These are phyloP conservation scores for Aptenodytes patagonicus DNA, from an alignment of 2,113 vertebrate genomes.

Conservation along the genomic window DNA sequence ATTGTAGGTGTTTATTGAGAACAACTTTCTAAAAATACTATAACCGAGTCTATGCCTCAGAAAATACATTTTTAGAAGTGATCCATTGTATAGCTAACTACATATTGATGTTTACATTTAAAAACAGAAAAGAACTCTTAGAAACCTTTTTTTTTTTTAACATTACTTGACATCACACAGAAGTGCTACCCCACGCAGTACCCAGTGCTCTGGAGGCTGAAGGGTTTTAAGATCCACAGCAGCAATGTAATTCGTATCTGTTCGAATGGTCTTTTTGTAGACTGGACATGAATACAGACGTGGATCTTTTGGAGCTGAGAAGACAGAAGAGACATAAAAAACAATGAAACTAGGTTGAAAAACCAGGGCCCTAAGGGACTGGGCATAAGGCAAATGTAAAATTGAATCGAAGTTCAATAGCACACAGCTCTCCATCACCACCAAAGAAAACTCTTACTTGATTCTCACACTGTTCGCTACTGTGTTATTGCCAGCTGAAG, in stretches of 20 bases:
- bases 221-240: slow-evolving; percentile 83
- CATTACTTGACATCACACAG: slow-evolving; percentile 91
- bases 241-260: slow-evolving; percentile 87
- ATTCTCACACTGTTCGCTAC: background rate
- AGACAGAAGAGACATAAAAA: background rate
- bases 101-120: background rate
- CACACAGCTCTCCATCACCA: background rate
- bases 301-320: slow-evolving; percentile 80
- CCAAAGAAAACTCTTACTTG: background rate
- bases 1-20: background rate
- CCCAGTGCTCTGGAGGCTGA: slow-evolving; percentile 88
- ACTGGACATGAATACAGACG: slow-evolving; percentile 87
- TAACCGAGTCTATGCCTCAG: background rate
- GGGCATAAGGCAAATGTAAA: background rate
- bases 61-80: background rate
- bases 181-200: slow-evolving; percentile 89
- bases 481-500: background rate
- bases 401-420: background rate
- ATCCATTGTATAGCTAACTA: background rate
- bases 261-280: slow-evolving; percentile 90
- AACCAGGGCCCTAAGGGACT: background rate
- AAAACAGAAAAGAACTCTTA: background rate
- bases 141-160: background rate
- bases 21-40: background rate
- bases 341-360: background rate